Base-by-base conservation (phyloP, 1,140 invertebrate genomes). In the Drosophila seguyi region DNA sequence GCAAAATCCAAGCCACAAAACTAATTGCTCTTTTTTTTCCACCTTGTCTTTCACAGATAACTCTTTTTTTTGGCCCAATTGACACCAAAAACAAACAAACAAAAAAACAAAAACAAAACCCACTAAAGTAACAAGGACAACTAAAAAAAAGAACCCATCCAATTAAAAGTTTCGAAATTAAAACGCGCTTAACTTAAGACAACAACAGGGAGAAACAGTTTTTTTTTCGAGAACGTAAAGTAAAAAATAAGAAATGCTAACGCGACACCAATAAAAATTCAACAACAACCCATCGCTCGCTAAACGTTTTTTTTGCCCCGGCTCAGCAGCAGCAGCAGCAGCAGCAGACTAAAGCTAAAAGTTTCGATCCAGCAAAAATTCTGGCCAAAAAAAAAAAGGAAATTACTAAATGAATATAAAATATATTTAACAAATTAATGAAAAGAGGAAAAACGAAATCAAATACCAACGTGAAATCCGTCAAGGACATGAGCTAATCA, bases 21-120 rank as follows among this genome's bases (percentile, higher is more conserved):
- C 67, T 72, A 74, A 74, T 72, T 71, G 18, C 31, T 56, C 20
- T 55, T 36, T 55, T 72, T 55, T 58, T 48, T n/a, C n/a, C 36
- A 27, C 74, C 52, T 47, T 59, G 29, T 77, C 38, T 42, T 66
- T 65, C 61, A 50, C 74, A 75, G 81, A 39, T 82, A 68, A 86
- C 72, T 90, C 83, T 81, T 81, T 69, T 75, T 65, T 88, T 88
- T 84, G 84, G 80, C 80, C 80, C 82, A 84, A 86, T 87, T 80
- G 80, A 88, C 66, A 80, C 80, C 69, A 44, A 71, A 61, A 82
- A 58, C 59, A 67, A 79, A 66, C 29, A 63, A 74, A 55, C 42
- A 58, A 53, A 52, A 48, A 68, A 36, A n/a, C n/a, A n/a, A n/a
- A n/a, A n/a, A n/a, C n/a, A n/a, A n/a, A n/a, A n/a, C n/a, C 27